Conservation (phyloP, 1,140 invertebrate genomes). For the Ylistrum balloti region DNA sequence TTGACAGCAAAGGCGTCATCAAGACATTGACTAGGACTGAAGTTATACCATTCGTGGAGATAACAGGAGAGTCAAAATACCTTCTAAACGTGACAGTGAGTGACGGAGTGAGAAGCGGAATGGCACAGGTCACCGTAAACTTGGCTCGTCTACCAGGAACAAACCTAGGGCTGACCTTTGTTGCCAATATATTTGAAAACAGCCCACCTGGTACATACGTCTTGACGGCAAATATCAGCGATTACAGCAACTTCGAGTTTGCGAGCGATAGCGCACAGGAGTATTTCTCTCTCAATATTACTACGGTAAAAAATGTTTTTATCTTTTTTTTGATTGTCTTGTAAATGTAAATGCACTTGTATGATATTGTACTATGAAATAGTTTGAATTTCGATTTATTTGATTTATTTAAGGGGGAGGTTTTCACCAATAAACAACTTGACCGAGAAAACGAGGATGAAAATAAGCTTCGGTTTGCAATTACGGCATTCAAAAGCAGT, state of each 20-base stretch:
- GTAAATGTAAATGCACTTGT: too few relatives aligned
- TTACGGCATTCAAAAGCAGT: slow-evolving; percentile 17
- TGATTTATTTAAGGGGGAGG: too few relatives aligned
- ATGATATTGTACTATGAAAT: too few relatives aligned
- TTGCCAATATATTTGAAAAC: neutral
- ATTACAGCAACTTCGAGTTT: neutral
- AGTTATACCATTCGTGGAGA: neutral
- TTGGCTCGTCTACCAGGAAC: neutral
- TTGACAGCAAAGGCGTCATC: neutral
- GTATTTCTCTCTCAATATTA: neutral
- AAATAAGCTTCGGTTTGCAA: neutral
- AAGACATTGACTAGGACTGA: neutral
- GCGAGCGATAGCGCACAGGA: neutral
- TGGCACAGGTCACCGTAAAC: neutral
- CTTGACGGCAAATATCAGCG: neutral
- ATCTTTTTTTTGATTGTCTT: too few relatives aligned
- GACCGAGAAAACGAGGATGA: neutral
- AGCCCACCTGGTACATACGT: neutral
- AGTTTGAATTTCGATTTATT: too few relatives aligned
- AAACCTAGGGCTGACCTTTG: neutral
- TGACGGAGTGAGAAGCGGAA: neutral
- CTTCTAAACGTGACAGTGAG: neutral
- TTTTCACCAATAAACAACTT: neutral
- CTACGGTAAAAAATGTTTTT: neutral
- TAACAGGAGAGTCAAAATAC: neutral